phyloP scores from a whole-genome alignment of 2,797 vertebrate genomes.

The Sorex maritimensis region DNA sequence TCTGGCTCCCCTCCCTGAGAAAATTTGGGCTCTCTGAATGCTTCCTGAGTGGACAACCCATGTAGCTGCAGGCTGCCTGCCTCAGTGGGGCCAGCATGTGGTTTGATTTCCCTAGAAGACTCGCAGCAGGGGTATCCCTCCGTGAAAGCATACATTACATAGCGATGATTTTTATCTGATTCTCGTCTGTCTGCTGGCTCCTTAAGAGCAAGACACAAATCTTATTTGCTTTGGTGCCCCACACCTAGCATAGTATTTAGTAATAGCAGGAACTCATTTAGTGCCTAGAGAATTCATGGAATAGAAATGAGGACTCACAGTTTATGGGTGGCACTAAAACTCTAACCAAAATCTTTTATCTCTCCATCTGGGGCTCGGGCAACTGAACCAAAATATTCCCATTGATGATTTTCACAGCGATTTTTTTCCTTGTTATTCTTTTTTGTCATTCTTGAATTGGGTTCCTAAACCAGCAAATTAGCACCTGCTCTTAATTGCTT shows the following conservation, averaged over 20 bases:
- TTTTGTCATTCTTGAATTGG: neutral
- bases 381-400: neutral
- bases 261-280: neutral
- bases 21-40: neutral
- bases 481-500: neutral
- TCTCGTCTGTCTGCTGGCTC: slow-evolving; percentile 13
- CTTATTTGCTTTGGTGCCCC: slow-evolving; percentile 10
- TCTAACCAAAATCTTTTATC: neutral
- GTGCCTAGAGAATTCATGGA: neutral
- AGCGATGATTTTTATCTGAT: neutral
- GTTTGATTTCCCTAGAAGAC: neutral
- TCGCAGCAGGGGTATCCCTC: neutral
- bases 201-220: slow-evolving; percentile 11
- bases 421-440: neutral
- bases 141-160: neutral
- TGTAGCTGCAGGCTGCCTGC: too few species aligned
- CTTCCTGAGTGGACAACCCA: neutral
- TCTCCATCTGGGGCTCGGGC: neutral
- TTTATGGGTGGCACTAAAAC: neutral
- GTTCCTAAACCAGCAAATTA: slow-evolving; percentile 19
- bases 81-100: neutral
- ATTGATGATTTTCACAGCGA: neutral
- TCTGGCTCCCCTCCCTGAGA: neutral
- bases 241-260: neutral
- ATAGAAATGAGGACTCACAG: neutral